A percentile compares a stretch with the other conserved stretches of the same genome.
Conservation (phyloP, 2,113 vertebrate species). For the Anseranas semipalmata region DNA sequence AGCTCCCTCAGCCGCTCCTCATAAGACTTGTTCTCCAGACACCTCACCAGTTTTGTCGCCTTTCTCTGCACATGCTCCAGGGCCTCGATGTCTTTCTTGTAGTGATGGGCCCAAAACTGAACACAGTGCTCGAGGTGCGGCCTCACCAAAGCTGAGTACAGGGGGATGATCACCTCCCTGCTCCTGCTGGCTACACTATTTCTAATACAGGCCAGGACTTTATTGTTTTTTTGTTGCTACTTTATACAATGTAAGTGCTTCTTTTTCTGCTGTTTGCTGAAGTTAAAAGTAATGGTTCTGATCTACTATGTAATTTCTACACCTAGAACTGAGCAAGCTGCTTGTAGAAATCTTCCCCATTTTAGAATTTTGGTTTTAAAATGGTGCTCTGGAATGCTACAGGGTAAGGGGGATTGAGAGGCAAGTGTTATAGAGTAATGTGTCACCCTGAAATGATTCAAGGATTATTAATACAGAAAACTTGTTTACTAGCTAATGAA, state of each 20-base stretch:
- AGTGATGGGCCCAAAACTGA: no score
- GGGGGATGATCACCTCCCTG: no score
- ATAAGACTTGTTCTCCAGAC: no score
- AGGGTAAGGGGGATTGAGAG: neutral
- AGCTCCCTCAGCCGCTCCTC: no score
- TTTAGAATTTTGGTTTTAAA: neutral
- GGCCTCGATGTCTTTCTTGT: no score
- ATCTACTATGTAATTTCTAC: accelerated
- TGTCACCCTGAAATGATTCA: neutral
- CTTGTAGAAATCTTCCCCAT: neutral
- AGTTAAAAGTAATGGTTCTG: neutral
- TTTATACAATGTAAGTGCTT: accelerated
- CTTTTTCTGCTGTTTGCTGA: accelerated
- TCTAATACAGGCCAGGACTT: no score
- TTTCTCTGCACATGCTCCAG: no score
- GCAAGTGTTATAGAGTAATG: neutral
- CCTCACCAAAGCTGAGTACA: no score
- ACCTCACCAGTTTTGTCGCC: no score
- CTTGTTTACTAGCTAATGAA: neutral
- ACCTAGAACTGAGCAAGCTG: neutral
- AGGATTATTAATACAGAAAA: neutral
- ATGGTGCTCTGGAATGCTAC: neutral
- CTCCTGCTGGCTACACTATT: no score
- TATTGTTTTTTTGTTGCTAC: no score
- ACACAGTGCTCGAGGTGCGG: no score